A percentile compares a stretch with the other conserved stretches of the same genome.
These are phyloP conservation scores for Speoplatyrhinus poulsoni DNA, from an alignment of 2,113 vertebrate genomes.

Conservation along the genomic window DNA sequence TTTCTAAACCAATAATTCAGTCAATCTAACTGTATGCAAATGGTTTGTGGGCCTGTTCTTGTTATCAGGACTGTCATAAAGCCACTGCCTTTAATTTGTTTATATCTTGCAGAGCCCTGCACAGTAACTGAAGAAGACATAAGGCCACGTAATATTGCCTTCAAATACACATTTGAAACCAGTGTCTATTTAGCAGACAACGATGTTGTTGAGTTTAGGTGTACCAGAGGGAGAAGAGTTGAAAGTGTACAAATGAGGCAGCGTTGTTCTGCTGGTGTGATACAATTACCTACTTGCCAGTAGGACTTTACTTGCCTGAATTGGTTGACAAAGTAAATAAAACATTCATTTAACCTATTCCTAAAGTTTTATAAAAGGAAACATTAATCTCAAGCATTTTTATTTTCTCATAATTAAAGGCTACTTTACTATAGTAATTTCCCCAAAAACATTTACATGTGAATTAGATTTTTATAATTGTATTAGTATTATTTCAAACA, in stretches of 20 bases:
- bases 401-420: no score
- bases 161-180: not conserved
- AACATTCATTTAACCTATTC: not conserved
- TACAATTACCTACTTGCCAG: constrained; percentile 37
- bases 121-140: constrained; percentile 8
- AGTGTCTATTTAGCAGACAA: constrained; percentile 1
- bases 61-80: no score
- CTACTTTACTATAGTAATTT: no score
- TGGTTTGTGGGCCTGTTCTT: no score
- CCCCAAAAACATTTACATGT: no score
- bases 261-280: constrained; percentile 33
- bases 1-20: no score
- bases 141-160: not conserved
- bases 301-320: not conserved
- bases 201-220: constrained; percentile 14
- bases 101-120: constrained; percentile 48
- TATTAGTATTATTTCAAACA: no score
- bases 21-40: no score
- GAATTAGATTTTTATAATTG: no score
- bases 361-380: no score
- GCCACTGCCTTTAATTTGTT: not conserved
- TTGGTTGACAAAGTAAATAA: not conserved
- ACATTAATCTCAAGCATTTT: no score
- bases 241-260: not conserved
- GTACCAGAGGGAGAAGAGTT: not conserved